Percentiles rank a stretch among this genome's conserved stretches.
Conservation (phyloP, 1,140 invertebrate genomes). For the Ruditapes philippinarum region DNA sequence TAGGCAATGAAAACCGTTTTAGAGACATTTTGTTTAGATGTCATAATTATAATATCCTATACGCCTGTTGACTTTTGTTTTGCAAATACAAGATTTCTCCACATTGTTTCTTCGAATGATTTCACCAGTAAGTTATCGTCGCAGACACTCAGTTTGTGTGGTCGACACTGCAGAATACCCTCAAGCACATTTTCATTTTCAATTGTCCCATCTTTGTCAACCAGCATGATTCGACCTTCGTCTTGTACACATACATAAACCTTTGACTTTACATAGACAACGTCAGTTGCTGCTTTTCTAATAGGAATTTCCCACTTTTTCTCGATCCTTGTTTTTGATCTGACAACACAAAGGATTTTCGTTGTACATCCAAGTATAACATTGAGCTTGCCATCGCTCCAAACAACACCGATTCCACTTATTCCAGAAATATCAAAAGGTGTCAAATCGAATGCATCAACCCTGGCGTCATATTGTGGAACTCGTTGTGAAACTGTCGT, state of each 20-base stretch:
- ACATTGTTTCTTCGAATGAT: neutral
- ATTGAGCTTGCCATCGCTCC: neutral
- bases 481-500: neutral
- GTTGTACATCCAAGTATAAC: neutral
- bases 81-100: neutral
- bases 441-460: neutral
- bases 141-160: neutral
- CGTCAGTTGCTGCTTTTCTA: neutral
- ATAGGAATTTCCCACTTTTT: neutral
- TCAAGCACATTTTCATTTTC: conserved; percentile 24
- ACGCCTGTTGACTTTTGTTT: neutral
- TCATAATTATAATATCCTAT: too few relatives aligned
- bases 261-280: neutral
- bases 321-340: neutral
- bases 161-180: neutral
- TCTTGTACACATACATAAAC: neutral
- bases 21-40: too few relatives aligned
- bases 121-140: neutral
- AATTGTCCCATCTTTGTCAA: neutral
- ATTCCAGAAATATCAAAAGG: neutral
- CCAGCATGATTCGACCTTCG: neutral
- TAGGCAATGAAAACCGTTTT: too few relatives aligned
- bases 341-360: neutral
- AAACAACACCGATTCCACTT: neutral
- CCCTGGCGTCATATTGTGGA: neutral